Conservation (phyloP, 2,113 vertebrate genomes). For the Pelodiscus sinensis region DNA sequence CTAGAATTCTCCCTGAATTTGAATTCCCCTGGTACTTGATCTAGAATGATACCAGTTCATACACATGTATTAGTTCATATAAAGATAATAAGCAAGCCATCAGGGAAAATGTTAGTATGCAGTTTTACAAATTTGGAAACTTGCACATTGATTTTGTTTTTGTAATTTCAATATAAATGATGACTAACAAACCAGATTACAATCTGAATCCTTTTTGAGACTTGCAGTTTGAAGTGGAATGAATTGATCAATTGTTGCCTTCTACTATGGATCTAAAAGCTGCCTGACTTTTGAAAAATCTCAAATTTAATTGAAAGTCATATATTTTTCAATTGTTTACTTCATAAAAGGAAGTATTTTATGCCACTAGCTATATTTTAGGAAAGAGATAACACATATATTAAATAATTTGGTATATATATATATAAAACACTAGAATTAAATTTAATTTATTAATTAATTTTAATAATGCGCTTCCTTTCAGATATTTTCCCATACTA, state of each 20-base stretch:
- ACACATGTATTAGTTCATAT: background rate
- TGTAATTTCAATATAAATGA: background rate
- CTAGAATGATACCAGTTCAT: background rate
- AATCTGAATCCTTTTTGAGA: background rate
- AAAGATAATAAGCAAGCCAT: background rate
- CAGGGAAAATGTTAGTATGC: background rate
- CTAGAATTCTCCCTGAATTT: background rate
- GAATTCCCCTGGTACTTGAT: background rate
- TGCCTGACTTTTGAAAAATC: background rate
- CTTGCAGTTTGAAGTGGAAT: background rate
- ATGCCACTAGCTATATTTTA: background rate
- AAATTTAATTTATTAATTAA: slow-evolving; percentile 7
- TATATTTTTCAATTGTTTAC: background rate
- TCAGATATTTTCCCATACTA: background rate
- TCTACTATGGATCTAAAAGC: background rate
- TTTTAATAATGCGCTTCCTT: slow-evolving; percentile 25
- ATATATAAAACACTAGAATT: background rate
- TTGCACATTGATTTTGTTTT: background rate
- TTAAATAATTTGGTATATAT: slow-evolving; percentile 11
- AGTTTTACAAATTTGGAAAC: background rate
- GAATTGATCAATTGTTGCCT: background rate
- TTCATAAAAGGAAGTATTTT: background rate
- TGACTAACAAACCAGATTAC: background rate
- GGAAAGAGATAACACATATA: background rate
- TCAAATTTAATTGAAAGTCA: background rate